Conservation (phyloP, 2,888 invertebrate species). For the Rhamphomyia laevipes region DNA sequence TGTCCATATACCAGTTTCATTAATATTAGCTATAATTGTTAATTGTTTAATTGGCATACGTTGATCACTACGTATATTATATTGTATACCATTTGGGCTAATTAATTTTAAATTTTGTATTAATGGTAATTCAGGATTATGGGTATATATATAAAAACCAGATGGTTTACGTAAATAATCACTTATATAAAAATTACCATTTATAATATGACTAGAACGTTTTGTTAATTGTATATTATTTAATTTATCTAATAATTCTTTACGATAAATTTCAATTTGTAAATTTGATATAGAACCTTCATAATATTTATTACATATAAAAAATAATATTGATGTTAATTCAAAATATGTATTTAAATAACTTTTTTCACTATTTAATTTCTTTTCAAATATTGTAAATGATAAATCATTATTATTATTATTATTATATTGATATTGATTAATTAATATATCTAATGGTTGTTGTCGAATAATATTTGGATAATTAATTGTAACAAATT, state of each 20-base stretch:
- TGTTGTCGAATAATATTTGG: slow-evolving; percentile 37
- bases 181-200: slow-evolving; percentile 44
- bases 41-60: slow-evolving; percentile 41
- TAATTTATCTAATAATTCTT: slow-evolving; percentile 16
- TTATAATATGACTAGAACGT: slow-evolving; percentile 30
- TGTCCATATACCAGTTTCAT: slow-evolving; percentile 48
- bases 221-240: slow-evolving; percentile 7
- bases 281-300: slow-evolving; percentile 35
- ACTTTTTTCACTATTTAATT: slow-evolving; percentile 41
- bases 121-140: slow-evolving; percentile 41
- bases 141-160: slow-evolving; percentile 42
- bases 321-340: slow-evolving; percentile 39
- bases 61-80: slow-evolving; percentile 39
- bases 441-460: slow-evolving; percentile 39
- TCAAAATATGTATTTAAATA: slow-evolving; percentile 44
- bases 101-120: slow-evolving; percentile 40
- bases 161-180: slow-evolving; percentile 42
- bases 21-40: slow-evolving; percentile 40
- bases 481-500: slow-evolving; percentile 44
- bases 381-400: slow-evolving; percentile 42
- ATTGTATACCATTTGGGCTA: slow-evolving; percentile 41
- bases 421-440: slow-evolving; percentile 6
- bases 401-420: slow-evolving; percentile 35
- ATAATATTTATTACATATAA: slow-evolving; percentile 39
- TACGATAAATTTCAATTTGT: slow-evolving; percentile 36